Base-by-base conservation (phyloP, 2,888 invertebrate genomes). In the Drosophila falleni region DNA sequence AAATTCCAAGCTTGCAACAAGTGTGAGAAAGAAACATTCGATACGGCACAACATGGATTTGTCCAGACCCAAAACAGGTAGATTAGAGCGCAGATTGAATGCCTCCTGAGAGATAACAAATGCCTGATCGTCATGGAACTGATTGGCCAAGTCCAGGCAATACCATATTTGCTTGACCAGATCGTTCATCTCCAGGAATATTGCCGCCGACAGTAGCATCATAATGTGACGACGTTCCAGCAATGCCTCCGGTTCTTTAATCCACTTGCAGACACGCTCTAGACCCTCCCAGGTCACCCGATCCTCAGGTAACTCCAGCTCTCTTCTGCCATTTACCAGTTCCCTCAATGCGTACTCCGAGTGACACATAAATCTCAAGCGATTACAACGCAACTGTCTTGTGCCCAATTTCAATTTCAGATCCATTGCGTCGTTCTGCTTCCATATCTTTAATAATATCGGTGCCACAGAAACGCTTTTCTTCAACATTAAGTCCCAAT, bases 1-100 rank as follows among this genome's bases (percentile, higher is more conserved):
- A n/a, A 64, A 81, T 39, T 81, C 78, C 0, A 1, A 6, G 26
- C 68, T 62, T 33, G 81, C 65, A 0, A 74, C 72, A 10, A 81
- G 37, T 0, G 72, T 74, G 3, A 81, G 72, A 26, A 81, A 81
- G 64, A 62, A 80, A 13, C 55, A 15, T 0, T 61, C 33, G 9
- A 81, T 61, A 4, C 74, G 69, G 1, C 54, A 46, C 61, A 78
- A 42, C 73, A 81, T 71, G 8, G 51, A 10, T 0, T 2, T 42
- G 6, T 72, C 66, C 6, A 81, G 19, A 6, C 51, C 71, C 9
- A 5, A 1, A 0, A 39, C 0, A 1, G 58, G 23, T 11, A 53
- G 6, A 13, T 26, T 2, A 0, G 31, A 6, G 9, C 10, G 3
- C 6, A 56, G 10, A 4, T 6, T n/a, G 2, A 10, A 4, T 0